These are phyloP conservation scores for Seriola quinqueradiata DNA, from an alignment of 2,113 vertebrate species.

Conservation along the genomic window DNA sequence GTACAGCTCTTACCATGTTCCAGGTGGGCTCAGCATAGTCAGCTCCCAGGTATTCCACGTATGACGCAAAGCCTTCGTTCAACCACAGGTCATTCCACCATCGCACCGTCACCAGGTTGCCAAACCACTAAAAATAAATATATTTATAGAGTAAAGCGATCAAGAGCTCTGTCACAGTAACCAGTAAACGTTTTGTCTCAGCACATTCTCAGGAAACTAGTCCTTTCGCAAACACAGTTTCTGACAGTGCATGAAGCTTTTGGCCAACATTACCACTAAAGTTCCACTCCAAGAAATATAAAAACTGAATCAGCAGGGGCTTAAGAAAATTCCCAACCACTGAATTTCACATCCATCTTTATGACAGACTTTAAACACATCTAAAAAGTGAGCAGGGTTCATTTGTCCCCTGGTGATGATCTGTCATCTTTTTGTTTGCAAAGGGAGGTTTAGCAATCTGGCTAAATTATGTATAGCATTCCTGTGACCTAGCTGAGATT, in stretches of 20 bases:
- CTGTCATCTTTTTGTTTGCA: conserved; percentile 9
- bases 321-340: conserved; percentile 23
- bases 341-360: neutral
- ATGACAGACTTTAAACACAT: neutral
- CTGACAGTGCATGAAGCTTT: neutral
- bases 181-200: neutral
- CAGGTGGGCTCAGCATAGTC: conserved; percentile 84
- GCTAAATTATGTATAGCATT: neutral
- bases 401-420: neutral
- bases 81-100: conserved; percentile 99
- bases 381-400: rapidly evolving
- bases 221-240: neutral
- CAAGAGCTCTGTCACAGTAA: neutral
- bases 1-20: conserved; percentile 86
- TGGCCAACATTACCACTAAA: neutral
- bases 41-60: conserved; percentile 92
- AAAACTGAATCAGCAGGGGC: neutral
- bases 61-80: conserved; percentile 96
- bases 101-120: conserved; percentile 92
- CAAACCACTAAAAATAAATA: conserved; percentile 90
- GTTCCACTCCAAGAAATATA: neutral
- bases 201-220: neutral
- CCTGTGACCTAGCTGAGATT: neutral
- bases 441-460: neutral
- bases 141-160: neutral